A percentile compares a stretch with the other conserved stretches of the same genome.
Evolutionary conservation across 2,888 invertebrate species (phyloP).

Genomic region (Fragum sueziense): DNA sequence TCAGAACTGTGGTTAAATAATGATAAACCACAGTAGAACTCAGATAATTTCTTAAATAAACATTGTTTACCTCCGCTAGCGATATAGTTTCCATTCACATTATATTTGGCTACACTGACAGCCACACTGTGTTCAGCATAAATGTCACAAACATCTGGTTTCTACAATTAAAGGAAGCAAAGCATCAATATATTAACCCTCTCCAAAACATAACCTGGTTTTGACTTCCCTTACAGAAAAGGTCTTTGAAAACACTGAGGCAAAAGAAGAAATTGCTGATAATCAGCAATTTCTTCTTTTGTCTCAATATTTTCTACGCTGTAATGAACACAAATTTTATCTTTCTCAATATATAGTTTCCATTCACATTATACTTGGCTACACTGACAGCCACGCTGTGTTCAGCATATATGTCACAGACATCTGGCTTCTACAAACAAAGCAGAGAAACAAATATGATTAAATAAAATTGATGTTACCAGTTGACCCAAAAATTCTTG

Average conservation of each 20-base stretch:
- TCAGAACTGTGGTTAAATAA: no score
- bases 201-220: no score
- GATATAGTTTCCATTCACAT: conserved; percentile 98
- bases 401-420: conserved; percentile 98
- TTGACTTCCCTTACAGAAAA: no score
- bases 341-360: conserved; percentile 93
- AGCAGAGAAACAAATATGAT: neutral
- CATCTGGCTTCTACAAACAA: conserved; percentile 90
- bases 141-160: conserved; percentile 95
- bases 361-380: conserved; percentile 98
- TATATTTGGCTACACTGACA: conserved; percentile 98
- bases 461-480: neutral
- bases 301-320: neutral
- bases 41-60: no score
- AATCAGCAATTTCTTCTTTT: conserved; percentile 4
- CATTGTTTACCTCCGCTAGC: conserved; percentile 94
- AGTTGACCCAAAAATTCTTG: neutral
- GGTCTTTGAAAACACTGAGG: neutral
- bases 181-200: no score
- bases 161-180: conserved; percentile 83
- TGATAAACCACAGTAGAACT: no score
- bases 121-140: conserved; percentile 98
- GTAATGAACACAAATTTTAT: no score
- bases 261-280: neutral
- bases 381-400: conserved; percentile 97